Conservation (phyloP, 1,140 invertebrate species). For the Portunus trituberculatus region DNA sequence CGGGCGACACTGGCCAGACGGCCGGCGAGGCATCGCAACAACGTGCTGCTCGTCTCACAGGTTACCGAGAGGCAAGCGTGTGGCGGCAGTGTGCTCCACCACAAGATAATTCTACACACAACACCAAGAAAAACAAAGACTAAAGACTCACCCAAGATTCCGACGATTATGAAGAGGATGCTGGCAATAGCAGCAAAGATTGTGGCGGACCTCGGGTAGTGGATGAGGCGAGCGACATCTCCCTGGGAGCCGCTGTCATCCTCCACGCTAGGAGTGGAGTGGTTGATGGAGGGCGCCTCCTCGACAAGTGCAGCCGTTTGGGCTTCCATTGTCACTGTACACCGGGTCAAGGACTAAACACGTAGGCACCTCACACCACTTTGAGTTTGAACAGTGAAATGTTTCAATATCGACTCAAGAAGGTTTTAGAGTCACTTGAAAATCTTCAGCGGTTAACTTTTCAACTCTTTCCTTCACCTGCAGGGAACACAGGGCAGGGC, state of each 20-base stretch:
- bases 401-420: not conserved
- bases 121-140: not conserved
- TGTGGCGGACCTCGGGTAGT: conserved; percentile 87
- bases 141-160: conserved; percentile 85
- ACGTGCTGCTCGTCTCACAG: not conserved
- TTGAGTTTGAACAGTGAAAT: not conserved
- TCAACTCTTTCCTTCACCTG: not conserved
- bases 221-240: conserved; percentile 72
- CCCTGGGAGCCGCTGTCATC: not conserved
- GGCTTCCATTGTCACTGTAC: conserved; percentile 26
- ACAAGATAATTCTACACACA: not conserved
- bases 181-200: conserved; percentile 88
- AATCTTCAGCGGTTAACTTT: not conserved
- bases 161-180: conserved; percentile 88
- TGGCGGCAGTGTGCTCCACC: not conserved
- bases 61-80: not conserved
- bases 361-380: not conserved
- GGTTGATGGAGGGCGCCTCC: not conserved
- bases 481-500: not conserved
- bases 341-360: not conserved
- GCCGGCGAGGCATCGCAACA: not conserved
- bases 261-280: not conserved
- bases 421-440: not conserved
- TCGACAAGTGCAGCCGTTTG: conserved; percentile 13
- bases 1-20: not conserved